Percentiles rank a stretch among this genome's conserved stretches.
Conservation (phyloP, 2,888 invertebrate species). For the Stenodema calcarata region DNA sequence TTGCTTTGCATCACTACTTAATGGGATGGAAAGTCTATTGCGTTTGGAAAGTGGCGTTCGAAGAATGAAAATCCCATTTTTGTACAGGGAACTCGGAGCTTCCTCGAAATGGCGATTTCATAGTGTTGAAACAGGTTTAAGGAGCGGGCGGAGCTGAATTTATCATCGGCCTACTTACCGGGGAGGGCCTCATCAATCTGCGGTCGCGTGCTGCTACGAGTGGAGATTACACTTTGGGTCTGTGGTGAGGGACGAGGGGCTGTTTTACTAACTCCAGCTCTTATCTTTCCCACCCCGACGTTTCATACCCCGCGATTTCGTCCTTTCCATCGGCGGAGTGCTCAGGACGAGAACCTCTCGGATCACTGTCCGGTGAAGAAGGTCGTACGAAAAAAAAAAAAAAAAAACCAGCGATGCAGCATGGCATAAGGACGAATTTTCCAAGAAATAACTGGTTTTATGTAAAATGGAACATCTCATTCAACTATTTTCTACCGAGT, state of each 20-base stretch:
- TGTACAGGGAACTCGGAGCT: neutral
- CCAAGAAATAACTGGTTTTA: too few relatives aligned
- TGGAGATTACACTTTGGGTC: neutral
- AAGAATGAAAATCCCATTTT: too few relatives aligned
- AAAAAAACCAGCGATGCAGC: too few relatives aligned
- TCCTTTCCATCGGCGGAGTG: neutral
- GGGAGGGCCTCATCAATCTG: neutral
- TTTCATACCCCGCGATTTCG: neutral
- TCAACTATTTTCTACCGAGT: too few relatives aligned
- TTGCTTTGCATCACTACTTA: too few relatives aligned
- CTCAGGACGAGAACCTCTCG: neutral
- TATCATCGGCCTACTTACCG: neutral
- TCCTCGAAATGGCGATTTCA: neutral
- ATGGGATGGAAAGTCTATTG: too few relatives aligned
- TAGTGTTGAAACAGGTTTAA: neutral
- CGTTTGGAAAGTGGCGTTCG: too few relatives aligned
- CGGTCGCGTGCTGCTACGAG: neutral
- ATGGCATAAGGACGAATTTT: too few relatives aligned
- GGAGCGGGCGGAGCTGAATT: neutral
- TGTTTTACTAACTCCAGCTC: neutral
- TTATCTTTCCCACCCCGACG: neutral
- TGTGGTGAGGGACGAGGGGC: neutral
- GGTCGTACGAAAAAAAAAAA: too few relatives aligned
- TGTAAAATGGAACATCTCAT: too few relatives aligned
- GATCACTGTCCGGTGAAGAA: too few relatives aligned